Percentiles rank a stretch among this genome's conserved stretches.
Conservation (phyloP, 2,888 invertebrate species). For the Sphaerolaimus hirsutus region DNA sequence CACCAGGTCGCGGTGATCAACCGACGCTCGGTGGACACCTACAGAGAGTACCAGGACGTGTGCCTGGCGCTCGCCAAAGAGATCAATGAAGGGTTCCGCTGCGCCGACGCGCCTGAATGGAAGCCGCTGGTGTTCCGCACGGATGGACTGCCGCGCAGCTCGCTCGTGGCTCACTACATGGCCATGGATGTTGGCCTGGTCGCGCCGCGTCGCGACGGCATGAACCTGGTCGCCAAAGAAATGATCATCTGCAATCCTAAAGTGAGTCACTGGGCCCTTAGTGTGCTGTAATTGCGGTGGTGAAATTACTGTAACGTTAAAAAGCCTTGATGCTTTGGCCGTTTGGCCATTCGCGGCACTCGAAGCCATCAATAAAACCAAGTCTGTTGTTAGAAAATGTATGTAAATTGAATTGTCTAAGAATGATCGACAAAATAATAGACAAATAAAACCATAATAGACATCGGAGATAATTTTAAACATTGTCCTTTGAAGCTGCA, state of each 20-base stretch:
- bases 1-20: slow-evolving; percentile 21
- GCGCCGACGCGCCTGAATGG: slow-evolving; percentile 14
- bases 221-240: slow-evolving; percentile 24
- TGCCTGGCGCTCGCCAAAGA: slow-evolving; percentile 17
- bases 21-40: slow-evolving; percentile 22
- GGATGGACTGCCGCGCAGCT: slow-evolving; percentile 18
- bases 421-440: too few relatives aligned
- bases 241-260: slow-evolving; percentile 12
- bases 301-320: too few relatives aligned
- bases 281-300: too few relatives aligned
- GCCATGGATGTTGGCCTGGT: slow-evolving; percentile 26
- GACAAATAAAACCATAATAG: too few relatives aligned
- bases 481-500: too few relatives aligned
- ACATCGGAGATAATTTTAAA: too few relatives aligned
- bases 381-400: too few relatives aligned
- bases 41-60: slow-evolving; percentile 23
- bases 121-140: slow-evolving; percentile 22
- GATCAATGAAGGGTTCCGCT: slow-evolving; percentile 14
- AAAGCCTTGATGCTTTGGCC: too few relatives aligned
- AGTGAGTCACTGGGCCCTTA: too few relatives aligned
- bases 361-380: too few relatives aligned
- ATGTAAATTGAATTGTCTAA: too few relatives aligned
- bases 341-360: too few relatives aligned
- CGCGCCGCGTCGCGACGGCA: slow-evolving; percentile 20
- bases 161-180: slow-evolving; percentile 20